phyloP scores from a whole-genome alignment of 2,113 vertebrate species.

The Delphinapterus leucas region DNA sequence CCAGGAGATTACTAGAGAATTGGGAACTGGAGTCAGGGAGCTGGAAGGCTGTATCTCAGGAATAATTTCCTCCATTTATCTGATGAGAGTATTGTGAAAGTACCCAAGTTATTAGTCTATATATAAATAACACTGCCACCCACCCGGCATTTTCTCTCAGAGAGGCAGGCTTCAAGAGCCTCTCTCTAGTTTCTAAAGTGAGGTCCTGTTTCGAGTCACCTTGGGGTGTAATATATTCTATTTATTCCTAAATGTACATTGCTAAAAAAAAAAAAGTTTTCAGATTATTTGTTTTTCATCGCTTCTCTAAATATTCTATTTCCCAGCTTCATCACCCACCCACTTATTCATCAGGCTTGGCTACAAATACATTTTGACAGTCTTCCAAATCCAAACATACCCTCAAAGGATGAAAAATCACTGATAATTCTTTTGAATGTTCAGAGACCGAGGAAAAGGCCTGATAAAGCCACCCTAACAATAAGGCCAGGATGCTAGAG shows the following conservation, averaged over 20 bases:
- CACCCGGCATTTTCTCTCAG: conserved; percentile 20
- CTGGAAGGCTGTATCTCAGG: background rate
- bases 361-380: conserved; percentile 23
- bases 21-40: background rate
- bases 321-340: background rate
- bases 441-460: background rate
- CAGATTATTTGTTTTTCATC: background rate
- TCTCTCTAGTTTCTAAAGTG: background rate
- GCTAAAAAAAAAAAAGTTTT: background rate
- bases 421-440: background rate
- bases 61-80: conserved; percentile 2
- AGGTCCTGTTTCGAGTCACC: background rate
- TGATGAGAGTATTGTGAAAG: background rate
- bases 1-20: background rate
- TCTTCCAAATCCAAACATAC: conserved; percentile 2
- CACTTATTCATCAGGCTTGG: background rate
- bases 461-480: background rate
- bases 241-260: conserved; percentile 6
- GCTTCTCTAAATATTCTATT: conserved; percentile 29
- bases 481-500: background rate
- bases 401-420: background rate
- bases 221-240: background rate
- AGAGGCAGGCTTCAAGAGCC: background rate
- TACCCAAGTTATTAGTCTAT: background rate
- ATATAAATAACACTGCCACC: background rate